Conservation (phyloP, 1,140 invertebrate genomes). For the Drosophila takahashii region DNA sequence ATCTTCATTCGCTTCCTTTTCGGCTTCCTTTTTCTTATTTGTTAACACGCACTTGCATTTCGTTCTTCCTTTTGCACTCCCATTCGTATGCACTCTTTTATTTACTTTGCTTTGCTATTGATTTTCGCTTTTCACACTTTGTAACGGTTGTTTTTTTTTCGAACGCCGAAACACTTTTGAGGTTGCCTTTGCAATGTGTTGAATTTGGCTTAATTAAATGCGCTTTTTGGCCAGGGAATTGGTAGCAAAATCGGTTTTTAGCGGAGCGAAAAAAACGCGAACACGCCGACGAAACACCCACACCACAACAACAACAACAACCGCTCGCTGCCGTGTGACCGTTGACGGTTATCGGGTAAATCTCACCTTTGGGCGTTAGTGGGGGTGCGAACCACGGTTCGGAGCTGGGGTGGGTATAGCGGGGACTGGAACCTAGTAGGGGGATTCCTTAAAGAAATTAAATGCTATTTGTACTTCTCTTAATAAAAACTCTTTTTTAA, state of each 20-base stretch:
- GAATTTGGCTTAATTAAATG: conserved; percentile 7
- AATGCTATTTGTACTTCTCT: no score
- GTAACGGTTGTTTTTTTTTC: conserved; percentile 19
- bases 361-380: neutral
- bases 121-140: conserved; percentile 61
- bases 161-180: conserved; percentile 8
- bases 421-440: neutral
- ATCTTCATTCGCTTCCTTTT: conserved; percentile 17
- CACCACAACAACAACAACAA: conserved; percentile 12
- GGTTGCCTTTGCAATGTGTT: no score
- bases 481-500: no score
- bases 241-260: neutral
- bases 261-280: conserved; percentile 14
- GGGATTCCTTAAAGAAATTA: no score
- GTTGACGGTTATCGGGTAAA: neutral
- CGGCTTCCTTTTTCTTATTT: conserved; percentile 16
- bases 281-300: conserved; percentile 9
- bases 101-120: conserved; percentile 78
- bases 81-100: conserved; percentile 74
- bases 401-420: neutral
- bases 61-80: conserved; percentile 35
- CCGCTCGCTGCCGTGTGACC: conserved; percentile 5
- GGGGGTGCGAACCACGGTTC: neutral
- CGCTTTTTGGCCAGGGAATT: conserved; percentile 9
- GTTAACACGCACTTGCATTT: conserved; percentile 45